A percentile compares a stretch with the other conserved stretches of the same genome.
phyloP scores from a whole-genome alignment of 1,140 invertebrate species.

The Bombus breviceps region DNA sequence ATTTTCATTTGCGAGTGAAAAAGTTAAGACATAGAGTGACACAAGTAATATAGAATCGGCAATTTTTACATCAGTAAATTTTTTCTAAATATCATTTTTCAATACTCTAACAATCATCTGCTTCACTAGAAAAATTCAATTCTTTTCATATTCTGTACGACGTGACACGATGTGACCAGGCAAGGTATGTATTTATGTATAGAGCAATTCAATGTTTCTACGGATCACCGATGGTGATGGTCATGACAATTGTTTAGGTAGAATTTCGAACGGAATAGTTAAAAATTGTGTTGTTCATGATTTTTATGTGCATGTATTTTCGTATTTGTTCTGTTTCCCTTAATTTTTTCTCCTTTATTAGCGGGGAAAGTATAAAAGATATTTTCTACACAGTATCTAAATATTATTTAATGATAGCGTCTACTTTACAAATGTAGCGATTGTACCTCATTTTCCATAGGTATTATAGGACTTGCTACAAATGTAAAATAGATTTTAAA shows the following conservation, averaged over 20 bases:
- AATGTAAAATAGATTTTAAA: conserved; percentile 13
- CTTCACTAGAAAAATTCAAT: no score
- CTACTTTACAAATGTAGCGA: no score
- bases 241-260: neutral
- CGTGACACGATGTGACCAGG: no score
- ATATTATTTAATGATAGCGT: neutral
- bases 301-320: neutral
- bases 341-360: no score
- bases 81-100: neutral
- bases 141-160: neutral
- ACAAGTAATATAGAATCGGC: neutral
- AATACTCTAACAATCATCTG: neutral
- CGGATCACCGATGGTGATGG: neutral
- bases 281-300: neutral
- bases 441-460: neutral
- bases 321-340: neutral
- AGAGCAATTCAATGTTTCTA: neutral
- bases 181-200: no score
- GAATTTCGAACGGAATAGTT: neutral
- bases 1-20: conserved; percentile 7
- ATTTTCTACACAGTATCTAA: neutral
- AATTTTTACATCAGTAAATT: neutral
- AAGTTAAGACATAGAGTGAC: neutral
- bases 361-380: neutral
- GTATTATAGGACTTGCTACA: neutral